phyloP scores from a whole-genome alignment of 1,140 invertebrate species.

The Heliothis subflexa region DNA sequence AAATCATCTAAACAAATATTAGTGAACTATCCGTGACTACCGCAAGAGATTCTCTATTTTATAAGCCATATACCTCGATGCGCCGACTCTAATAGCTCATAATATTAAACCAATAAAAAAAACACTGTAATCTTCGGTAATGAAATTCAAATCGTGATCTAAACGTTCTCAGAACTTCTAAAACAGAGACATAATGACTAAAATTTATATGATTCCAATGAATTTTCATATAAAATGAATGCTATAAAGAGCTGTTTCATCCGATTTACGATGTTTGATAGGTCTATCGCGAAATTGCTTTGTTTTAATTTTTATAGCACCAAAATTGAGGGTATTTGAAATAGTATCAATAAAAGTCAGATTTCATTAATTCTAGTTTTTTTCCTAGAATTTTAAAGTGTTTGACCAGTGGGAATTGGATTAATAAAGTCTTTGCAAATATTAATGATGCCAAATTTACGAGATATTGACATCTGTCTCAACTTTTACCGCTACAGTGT shows the following conservation, averaged over 20 bases:
- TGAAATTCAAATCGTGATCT: slow-evolving; percentile 43
- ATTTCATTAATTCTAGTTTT: slow-evolving; percentile 38
- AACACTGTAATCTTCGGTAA: slow-evolving; percentile 39
- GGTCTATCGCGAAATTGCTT: slow-evolving; percentile 27
- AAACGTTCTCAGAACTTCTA: slow-evolving; percentile 29
- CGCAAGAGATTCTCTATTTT: slow-evolving; percentile 32
- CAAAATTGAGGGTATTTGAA: slow-evolving; percentile 24
- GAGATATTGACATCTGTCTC: neutral
- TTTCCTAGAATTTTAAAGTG: neutral
- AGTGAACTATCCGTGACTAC: slow-evolving; percentile 34
- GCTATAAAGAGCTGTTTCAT: slow-evolving; percentile 17
- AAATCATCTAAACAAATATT: slow-evolving; percentile 38
- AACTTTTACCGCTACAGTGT: neutral
- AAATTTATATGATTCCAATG: slow-evolving; percentile 40
- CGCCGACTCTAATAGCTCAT: slow-evolving; percentile 39
- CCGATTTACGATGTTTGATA: slow-evolving; percentile 25
- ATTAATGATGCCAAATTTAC: neutral
- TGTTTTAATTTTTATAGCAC: slow-evolving; percentile 31
- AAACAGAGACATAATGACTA: slow-evolving; percentile 35
- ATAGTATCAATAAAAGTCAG: slow-evolving; percentile 39
- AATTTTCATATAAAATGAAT: slow-evolving; percentile 20
- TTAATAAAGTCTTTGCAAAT: slow-evolving; percentile 16
- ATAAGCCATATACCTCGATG: slow-evolving; percentile 37
- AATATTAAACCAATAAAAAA: slow-evolving; percentile 40
- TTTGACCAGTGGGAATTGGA: slow-evolving; percentile 25